Evolutionary conservation across 1,140 invertebrate genomes (phyloP), one percentile per base, ranked within the genome.

Genomic region (Oryctes rhinoceros): DNA sequence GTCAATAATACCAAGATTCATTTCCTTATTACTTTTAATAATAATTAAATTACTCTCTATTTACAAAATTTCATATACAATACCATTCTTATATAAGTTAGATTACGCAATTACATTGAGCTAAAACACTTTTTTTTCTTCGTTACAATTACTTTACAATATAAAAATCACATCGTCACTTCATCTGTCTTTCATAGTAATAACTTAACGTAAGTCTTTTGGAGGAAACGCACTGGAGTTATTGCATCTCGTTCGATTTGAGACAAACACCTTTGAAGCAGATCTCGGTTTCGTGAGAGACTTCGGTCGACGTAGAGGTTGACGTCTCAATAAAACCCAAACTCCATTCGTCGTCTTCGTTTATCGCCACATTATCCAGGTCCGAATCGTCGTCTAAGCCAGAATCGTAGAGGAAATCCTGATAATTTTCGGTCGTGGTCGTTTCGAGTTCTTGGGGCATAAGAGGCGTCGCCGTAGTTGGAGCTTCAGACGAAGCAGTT

Each of bases 251-350:
- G 18, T 67, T 18, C 9, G 93, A 94, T 88, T 95, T 95, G 77
- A 96, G 92, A 86, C 95, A 96, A 83, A 93, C 92, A 20, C 95
- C 95, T 84, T 93, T 92, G 85, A 94, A 96, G 84, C 95, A 96
- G 74, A 96, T 96, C 88, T 96, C 95, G 20, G 94, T 95, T 90
- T 95, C 94, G 81, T 95, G 93, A 9, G 94, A 95, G 47, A 95
- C 90, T 88, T 94, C 94, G 0, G 93, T 94, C 0, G 94, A 94
- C 71, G 94, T 94, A 1, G 93, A 93, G 10, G 80, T 80, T 39
- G 83, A 83, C 1, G 94, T 94, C 81, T 92, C 90, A 11, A 93
- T 85, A 4, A 91, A 79, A 62, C 80, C 81, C 81, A 85, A 88
- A 87, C 85, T 59, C 49, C 53, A 76, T 10, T n/a, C 74, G 3